Base-by-base conservation (phyloP, 2,888 invertebrate genomes). In the Scaptomyza parva region DNA sequence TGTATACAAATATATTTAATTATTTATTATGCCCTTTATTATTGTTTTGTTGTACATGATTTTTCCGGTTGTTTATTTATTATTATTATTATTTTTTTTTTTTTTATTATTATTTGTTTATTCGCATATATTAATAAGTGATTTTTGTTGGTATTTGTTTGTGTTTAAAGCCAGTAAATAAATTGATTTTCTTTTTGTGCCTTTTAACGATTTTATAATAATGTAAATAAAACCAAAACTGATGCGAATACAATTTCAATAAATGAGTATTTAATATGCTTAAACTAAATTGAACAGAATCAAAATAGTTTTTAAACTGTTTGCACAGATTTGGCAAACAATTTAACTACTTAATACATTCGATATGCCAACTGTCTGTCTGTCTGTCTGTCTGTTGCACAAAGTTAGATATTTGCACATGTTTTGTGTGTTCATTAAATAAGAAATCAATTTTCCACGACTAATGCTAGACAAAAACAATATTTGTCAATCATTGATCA, bases 1-100 rank as follows among this genome's bases (percentile, higher is more conserved):
- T 70, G 43, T 60, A 61, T 61, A 26, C 37, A 61, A 60, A 63
- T 58, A 33, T 43, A 62, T 63, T 82, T 52, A 78, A 67, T 78
- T 67, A 82, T 78, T 76, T 45, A 65, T 51, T 30, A 53, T 45
- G 48, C 24, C 40, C 48, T 48, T 54, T 52, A 60, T 66, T 67
- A 54, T 37, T 14, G 14, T 35, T 57, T 37, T 14, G 14, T 35
- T 58, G 54, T 14, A 17, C 35, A 59, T 43, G 22, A 37, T 50
- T 35, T 35, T 54, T 54, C n/a, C n/a, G 28, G 7, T 14, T 37
- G 8, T 55, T 62, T 50, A 20, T 22, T 33, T 26, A 35, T 20
- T 41, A 53, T 43, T 37, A 37, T 5, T 17, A 12, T 26, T 45
- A 20, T 35, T 14, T 66, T 18, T 30, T 2, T 8, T 12, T 44